Evolutionary conservation across 2,888 invertebrate species (phyloP).

Genomic region (Dendrolimus houi): DNA sequence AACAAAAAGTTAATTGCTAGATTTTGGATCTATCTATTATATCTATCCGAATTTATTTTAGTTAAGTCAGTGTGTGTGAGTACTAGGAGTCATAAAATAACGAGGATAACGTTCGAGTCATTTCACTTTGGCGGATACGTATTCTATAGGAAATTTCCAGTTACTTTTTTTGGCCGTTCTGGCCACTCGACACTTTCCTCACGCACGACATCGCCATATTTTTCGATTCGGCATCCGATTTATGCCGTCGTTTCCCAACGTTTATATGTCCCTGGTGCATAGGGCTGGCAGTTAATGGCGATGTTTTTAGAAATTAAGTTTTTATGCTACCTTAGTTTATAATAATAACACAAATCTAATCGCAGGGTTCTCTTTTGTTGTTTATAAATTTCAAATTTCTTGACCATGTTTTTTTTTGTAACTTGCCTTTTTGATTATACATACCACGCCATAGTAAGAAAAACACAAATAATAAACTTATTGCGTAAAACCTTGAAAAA

Average conservation of each 20-base stretch:
- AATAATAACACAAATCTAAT: no score
- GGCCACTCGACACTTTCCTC: conserved; percentile 1
- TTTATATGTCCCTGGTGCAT: conserved; percentile 25
- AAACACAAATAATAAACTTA: no score
- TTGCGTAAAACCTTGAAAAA: no score
- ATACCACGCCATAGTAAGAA: no score
- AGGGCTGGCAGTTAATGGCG: conserved; percentile 7
- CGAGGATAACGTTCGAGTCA: not conserved
- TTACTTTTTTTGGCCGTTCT: not conserved
- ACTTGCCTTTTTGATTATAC: no score
- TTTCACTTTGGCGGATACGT: not conserved
- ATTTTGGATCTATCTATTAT: no score
- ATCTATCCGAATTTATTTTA: no score
- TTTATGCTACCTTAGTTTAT: not conserved
- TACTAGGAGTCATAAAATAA: not conserved
- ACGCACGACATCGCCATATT: conserved; percentile 18
- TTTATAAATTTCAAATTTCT: no score
- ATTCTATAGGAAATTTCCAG: not conserved
- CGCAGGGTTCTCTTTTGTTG: no score
- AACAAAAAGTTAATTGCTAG: no score
- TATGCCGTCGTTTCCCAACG: conserved; percentile 28
- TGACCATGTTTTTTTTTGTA: no score
- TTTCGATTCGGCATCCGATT: conserved; percentile 26
- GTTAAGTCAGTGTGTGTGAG: no score
- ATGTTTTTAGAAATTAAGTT: not conserved